Evolutionary conservation across 2,888 invertebrate species (phyloP), one percentile per base, ranked within the genome.

Genomic region (Drosophila cracens): DNA sequence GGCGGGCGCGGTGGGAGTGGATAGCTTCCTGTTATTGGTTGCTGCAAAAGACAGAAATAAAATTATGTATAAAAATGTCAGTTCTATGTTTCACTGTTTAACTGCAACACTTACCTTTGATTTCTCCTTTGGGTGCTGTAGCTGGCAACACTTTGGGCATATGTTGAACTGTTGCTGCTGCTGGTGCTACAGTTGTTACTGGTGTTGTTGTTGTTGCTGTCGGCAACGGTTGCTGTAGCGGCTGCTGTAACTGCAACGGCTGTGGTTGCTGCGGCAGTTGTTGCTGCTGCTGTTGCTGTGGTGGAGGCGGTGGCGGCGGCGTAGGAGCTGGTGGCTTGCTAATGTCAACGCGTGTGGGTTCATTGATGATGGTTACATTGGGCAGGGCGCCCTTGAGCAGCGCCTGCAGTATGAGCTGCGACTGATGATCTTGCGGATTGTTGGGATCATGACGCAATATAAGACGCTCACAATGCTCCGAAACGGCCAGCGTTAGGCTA

Each of bases 401-500:
- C 8, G 93, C 93, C 70, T 93, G 93, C 52, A 93, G 68, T 61
- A 93, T 93, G 11, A 93, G 83, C 76, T 93, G 93, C 29, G 93
- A 93, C 65, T 93, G 93, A 57, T 93, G 91, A 83, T 95, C 94
- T 76, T 94, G 94, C 54, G 94, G 94, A 49, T 94, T 90, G 62
- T 94, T 94, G 4, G 95, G 95, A 76, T 95, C 95, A 81, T 96
- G 96, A 52, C 96, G 95, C 59, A 96, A 91, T 49, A 96, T 94
- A 52, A 96, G 93, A 31, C 95, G 93, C 43, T 92, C 96, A 11
- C 96, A 96, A 81, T 96, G 96, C 90, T 96, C 96, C 1, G 95
- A 95, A 56, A 96, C 93, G 0, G 96, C 95, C 64, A 96, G 92
- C 70, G 95, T 94, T 67, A 96, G 93, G 63, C 95, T 95, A 2